Evolutionary conservation across 2,797 vertebrate species (phyloP).

Genomic region (Alectoris magna): DNA sequence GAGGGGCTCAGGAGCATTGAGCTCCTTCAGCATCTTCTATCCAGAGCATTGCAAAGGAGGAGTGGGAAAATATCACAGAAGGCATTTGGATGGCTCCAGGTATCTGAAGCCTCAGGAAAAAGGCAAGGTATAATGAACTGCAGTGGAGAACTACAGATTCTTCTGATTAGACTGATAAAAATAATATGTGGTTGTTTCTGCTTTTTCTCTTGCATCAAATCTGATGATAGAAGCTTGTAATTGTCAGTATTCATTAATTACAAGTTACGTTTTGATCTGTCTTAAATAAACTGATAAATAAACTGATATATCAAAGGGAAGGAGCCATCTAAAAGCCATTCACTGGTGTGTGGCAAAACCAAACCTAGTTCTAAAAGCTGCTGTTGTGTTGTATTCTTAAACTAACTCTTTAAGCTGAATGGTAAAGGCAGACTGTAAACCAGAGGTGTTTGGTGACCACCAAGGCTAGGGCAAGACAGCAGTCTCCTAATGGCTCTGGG

Average conservation of each 20-base stretch:
- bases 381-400: background rate
- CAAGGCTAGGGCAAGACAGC: background rate
- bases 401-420: background rate
- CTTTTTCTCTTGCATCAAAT: background rate
- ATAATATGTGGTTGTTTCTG: background rate
- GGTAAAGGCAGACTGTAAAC: background rate
- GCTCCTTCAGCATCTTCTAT: background rate
- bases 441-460: background rate
- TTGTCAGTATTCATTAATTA: background rate
- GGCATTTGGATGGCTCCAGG: background rate
- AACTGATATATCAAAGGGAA: accelerated
- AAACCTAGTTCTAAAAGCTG: background rate
- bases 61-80: background rate
- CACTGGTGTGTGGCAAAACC: background rate
- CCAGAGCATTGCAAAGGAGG: background rate
- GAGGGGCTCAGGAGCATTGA: background rate
- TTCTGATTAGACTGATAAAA: background rate
- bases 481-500: background rate
- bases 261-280: background rate
- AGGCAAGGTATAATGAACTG: background rate
- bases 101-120: background rate
- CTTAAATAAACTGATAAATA: background rate
- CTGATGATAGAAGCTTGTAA: background rate
- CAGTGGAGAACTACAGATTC: background rate
- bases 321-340: background rate